Evolutionary conservation across 37 sponge, comb jelly and placozoan genomes (phyloP).

Genomic region (Oscarella lobularis): DNA sequence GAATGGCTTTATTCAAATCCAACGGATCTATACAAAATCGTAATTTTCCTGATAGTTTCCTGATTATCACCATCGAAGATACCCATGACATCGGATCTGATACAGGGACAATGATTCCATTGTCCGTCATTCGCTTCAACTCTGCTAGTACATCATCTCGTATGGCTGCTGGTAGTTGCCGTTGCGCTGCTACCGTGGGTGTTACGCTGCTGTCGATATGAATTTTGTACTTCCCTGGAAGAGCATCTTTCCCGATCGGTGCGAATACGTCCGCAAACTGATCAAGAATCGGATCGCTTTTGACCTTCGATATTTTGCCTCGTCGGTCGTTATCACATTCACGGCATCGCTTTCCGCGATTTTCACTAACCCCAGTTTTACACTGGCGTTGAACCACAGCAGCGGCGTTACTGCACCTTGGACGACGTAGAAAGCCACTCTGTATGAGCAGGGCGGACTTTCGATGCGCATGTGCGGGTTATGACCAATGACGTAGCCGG

Average conservation of each 20-base stretch:
- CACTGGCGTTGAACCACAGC: background rate
- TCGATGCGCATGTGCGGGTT: no score
- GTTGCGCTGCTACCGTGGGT: constrained; percentile 17
- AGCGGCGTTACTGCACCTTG: background rate
- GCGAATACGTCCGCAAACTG: background rate
- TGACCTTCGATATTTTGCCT: no score
- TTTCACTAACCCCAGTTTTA: background rate
- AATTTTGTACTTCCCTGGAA: constrained; percentile 26
- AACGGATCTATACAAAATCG: constrained; percentile 46
- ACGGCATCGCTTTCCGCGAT: background rate
- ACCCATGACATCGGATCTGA: constrained; percentile 37
- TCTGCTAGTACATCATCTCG: constrained; percentile 7
- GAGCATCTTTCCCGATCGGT: constrained; percentile 26
- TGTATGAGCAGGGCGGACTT: no score
- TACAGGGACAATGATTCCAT: constrained; percentile 25
- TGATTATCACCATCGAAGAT: constrained; percentile 25
- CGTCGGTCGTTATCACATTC: background rate
- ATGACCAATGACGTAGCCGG: no score
- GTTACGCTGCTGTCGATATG: background rate
- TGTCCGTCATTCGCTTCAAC: constrained; percentile 1
- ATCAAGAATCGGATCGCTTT: background rate
- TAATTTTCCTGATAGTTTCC: constrained; percentile 12
- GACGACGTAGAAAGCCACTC: no score
- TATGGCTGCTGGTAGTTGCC: constrained; percentile 18
- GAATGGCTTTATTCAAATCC: constrained; percentile 36